Evolutionary conservation across 2,888 invertebrate species (phyloP), one percentile per base, ranked within the genome.

Genomic region (Thymelicus acteon): DNA sequence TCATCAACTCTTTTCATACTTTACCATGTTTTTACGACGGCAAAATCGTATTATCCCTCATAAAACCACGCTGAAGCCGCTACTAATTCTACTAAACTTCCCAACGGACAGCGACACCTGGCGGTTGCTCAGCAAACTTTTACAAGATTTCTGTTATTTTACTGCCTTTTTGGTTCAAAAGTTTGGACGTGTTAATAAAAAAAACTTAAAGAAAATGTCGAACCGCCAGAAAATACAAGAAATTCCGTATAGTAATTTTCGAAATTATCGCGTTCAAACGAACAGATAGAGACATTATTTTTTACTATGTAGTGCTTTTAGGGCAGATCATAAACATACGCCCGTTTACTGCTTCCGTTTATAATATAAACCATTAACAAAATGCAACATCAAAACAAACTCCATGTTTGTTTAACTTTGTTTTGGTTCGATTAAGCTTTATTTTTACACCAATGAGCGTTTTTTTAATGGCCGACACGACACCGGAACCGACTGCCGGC

Each of bases 81-180:
- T 74, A 78, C 81, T 86, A 85, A 87, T 86, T 85, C 83, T 72
- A 73, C 66, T 64, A 81, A 85, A 85, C 76, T 85, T 84, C 73
- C 74, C 68, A 74, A 75, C 72, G 66, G 76, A 70, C 76, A 81
- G 80, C 82, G 85, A 85, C 88, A 88, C 88, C 88, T 88, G 87
- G 80, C 80, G 79, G 81, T 82, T 81, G 80, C 84, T 82, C 78
- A 75, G 78, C 76, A 77, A 82, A 85, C 80, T 81, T 87, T 81
- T 72, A 60, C 57, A 52, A 40, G 65, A 72, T 52, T 54, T 60
- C 39, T 60, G 71, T 71, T 74, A 75, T 75, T 75, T 73, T 76
- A 73, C 73, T 71, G 65, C 71, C 57, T 71, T 73, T 73, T 72
- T 60, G 72, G 68, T 64, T 64, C 40, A 12, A 52, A 61, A 69